Evolutionary conservation across 2,797 vertebrate species (phyloP), one percentile per base, ranked within the genome.

Genomic region (Apogon hyalosoma): DNA sequence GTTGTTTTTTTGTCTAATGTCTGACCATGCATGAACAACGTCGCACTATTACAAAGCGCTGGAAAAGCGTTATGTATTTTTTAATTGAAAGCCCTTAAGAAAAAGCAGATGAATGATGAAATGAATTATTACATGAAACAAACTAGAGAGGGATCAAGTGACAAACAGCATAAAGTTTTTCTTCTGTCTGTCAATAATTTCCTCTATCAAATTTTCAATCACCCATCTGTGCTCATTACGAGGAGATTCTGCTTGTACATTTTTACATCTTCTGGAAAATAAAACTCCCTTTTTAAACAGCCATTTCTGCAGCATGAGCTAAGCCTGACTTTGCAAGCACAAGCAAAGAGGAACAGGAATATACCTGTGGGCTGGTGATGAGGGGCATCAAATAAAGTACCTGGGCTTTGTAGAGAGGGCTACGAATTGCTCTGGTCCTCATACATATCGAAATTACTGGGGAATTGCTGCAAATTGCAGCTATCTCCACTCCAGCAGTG

Each of bases 401-500:
- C 79, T 50, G 39, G 81, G 71, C 73, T 76, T 84, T 41, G 71
- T 57, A 64, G 84, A 86, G 79, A 77, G 80, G 66, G 63, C 68
- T 61, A 28, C 42, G 52, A 63, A 80, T 87, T 79, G 82, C 78
- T 84, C 77, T 62, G 57, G 65, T 87, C 75, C 84, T 88, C 82
- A 88, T 86, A 90, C 87, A 89, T 90, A 87, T 84, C 80, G 49
- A 77, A 90, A 91, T 90, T 87, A 90, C 88, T 63, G 59, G 63
- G 64, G 72, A 88, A 92, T 90, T 87, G 87, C 80, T 76, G 73
- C 87, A 90, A 92, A 91, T 92, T 90, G 84, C 85, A 84, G 84
- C 88, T 80, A 85, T 90, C 77, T 87, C 80, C 81, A 87, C 87
- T 87, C 84, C 77, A 69, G 81, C 73, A n/a, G 73, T 49, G 86